Conservation (phyloP, 2,888 invertebrate species). For the Gasteruption jaculator region DNA sequence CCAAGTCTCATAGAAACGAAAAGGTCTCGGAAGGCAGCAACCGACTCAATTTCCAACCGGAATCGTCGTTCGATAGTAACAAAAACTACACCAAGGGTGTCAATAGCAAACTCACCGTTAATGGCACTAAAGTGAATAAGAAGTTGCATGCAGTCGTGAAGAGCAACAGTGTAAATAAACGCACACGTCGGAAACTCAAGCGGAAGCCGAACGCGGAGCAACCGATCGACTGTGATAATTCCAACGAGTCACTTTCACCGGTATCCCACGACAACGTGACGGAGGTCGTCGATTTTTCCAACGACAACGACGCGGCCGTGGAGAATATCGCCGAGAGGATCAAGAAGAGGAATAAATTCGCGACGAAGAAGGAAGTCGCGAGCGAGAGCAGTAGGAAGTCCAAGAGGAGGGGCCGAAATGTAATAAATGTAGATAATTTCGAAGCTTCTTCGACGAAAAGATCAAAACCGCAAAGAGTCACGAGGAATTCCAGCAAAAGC, state of each 20-base stretch:
- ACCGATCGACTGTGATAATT: no score
- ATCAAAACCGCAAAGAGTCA: conserved; percentile 20
- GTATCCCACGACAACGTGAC: no score
- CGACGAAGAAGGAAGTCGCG: conserved; percentile 22
- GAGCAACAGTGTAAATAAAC: conserved; percentile 12
- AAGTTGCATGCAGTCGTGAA: conserved; percentile 30
- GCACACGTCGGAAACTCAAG: no score
- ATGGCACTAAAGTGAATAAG: conserved; percentile 40
- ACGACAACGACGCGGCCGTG: conserved; percentile 26
- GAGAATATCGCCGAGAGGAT: conserved; percentile 48
- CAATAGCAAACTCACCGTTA: conserved; percentile 35
- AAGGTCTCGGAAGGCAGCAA: conserved; percentile 27
- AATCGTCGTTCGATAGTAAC: conserved; percentile 38
- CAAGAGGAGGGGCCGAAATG: conserved; percentile 13
- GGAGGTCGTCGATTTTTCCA: no score
- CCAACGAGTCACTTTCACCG: no score
- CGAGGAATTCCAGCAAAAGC: no score
- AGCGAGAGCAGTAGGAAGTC: conserved; percentile 12
- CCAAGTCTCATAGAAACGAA: conserved; percentile 28
- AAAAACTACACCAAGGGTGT: conserved; percentile 41
- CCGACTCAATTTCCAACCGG: conserved; percentile 30
- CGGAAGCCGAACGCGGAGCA: no score
- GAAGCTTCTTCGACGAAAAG: conserved; percentile 13
- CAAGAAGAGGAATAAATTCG: conserved; percentile 39
- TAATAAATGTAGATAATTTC: conserved; percentile 14